Percentiles rank a stretch among this genome's conserved stretches.
Evolutionary conservation across 1,140 invertebrate genomes (phyloP).

Genomic region (Bombyx mori): DNA sequence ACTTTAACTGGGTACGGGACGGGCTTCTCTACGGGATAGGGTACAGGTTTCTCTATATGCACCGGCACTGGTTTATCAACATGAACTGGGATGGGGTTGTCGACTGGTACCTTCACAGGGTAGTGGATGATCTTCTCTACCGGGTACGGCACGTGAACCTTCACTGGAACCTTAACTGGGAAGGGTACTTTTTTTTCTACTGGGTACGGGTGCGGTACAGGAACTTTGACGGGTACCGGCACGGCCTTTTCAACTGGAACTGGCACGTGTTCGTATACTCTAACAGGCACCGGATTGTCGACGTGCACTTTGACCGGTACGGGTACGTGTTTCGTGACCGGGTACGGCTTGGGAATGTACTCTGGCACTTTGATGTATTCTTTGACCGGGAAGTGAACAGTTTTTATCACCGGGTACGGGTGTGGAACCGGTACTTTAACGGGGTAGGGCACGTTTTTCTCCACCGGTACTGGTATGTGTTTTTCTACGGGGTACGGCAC

Average conservation of each 20-base stretch:
- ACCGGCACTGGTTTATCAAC: conserved; percentile 73
- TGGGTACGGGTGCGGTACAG: conserved; percentile 78
- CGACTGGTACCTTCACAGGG: conserved; percentile 79
- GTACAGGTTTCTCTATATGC: conserved; percentile 74
- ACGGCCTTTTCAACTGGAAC: conserved; percentile 78
- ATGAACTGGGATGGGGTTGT: conserved; percentile 76
- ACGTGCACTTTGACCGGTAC: conserved; percentile 74
- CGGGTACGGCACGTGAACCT: conserved; percentile 78
- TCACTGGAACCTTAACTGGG: conserved; percentile 79
- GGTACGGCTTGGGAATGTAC: conserved; percentile 37
- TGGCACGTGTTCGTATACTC: conserved; percentile 76
- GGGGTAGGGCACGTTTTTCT: conserved; percentile 72
- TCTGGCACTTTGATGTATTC: conserved; percentile 2
- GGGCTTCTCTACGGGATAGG: conserved; percentile 76
- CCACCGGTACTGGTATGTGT: conserved; percentile 52
- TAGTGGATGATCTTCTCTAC: conserved; percentile 82
- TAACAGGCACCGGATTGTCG: conserved; percentile 75
- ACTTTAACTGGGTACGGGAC: conserved; percentile 73
- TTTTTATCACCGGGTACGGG: conserved; percentile 76
- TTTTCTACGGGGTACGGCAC: conserved; percentile 76
- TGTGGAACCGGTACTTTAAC: conserved; percentile 73
- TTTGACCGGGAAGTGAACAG: conserved; percentile 73
- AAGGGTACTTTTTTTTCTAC: conserved; percentile 79
- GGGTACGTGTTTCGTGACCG: conserved; percentile 72
- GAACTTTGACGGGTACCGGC: conserved; percentile 78